These are phyloP conservation scores for Polydrusus pterygomalis DNA, from an alignment of 2,888 invertebrate genomes.

Conservation along the genomic window DNA sequence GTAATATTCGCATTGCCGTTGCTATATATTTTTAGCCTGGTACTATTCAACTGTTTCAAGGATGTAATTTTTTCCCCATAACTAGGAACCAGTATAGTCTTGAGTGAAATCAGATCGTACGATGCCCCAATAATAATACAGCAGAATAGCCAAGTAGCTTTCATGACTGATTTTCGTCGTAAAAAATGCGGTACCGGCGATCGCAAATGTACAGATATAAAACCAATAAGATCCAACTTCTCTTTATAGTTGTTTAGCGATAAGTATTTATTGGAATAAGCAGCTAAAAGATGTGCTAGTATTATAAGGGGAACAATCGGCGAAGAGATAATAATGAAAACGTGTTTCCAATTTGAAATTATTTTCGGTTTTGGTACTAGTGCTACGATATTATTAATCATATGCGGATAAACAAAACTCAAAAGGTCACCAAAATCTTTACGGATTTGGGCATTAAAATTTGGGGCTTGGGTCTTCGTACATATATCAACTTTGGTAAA, in stretches of 20 bases:
- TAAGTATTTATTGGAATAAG: background rate
- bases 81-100: background rate
- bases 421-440: background rate
- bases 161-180: background rate
- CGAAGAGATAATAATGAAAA: background rate
- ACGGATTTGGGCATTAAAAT: background rate
- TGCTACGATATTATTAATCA: conserved; percentile 19
- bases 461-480: background rate
- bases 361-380: conserved; percentile 25
- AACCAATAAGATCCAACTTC: conserved; percentile 3
- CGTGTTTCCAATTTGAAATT: background rate
- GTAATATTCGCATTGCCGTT: background rate
- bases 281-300: background rate
- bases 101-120: background rate
- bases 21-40: conserved; percentile 2
- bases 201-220: background rate
- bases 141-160: conserved; percentile 3
- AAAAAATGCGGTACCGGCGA: conserved; percentile 1
- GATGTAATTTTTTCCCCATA: background rate
- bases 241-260: background rate
- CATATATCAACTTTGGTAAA: conserved; percentile 1
- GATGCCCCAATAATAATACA: background rate
- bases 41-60: background rate
- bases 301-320: background rate
- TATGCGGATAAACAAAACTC: background rate